phyloP scores from a whole-genome alignment of 2,888 invertebrate genomes.

The Oxycera nigricornis region DNA sequence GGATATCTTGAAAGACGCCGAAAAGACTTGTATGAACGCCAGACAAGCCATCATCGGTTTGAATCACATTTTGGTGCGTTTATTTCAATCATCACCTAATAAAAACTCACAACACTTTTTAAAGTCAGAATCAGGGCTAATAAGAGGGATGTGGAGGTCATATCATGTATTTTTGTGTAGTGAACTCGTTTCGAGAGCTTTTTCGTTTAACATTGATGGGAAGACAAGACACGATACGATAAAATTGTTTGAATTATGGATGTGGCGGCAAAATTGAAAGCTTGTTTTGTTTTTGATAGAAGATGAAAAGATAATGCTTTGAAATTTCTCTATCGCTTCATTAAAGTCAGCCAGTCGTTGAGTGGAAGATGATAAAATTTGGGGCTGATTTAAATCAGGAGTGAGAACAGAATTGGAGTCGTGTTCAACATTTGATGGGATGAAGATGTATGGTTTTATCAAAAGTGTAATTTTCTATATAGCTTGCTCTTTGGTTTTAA shows the following conservation, averaged over 20 bases:
- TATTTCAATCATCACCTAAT: slow-evolving; percentile 34
- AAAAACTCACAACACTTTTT: slow-evolving; percentile 18
- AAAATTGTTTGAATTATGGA: slow-evolving; percentile 35
- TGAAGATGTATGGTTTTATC: slow-evolving; percentile 1
- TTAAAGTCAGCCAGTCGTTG: slow-evolving; percentile 32
- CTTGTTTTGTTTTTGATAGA: not conserved
- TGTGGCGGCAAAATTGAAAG: slow-evolving; percentile 24
- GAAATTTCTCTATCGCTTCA: slow-evolving; percentile 8
- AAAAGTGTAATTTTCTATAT: not conserved
- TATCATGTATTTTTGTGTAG: not conserved
- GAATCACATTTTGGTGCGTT: slow-evolving; percentile 9
- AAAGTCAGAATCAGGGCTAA: no score
- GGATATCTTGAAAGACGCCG: not conserved
- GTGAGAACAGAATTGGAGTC: not conserved
- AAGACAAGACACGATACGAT: not conserved
- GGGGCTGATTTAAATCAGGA: not conserved
- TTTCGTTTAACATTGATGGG: not conserved
- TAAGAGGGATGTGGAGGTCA: no score
- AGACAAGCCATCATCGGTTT: slow-evolving; percentile 18
- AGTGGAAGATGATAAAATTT: not conserved
- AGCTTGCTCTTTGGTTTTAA: not conserved
- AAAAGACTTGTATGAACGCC: not conserved
- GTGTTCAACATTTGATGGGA: not conserved
- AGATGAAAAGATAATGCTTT: slow-evolving; percentile 17
- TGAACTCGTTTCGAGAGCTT: not conserved